Evolutionary conservation across 2,113 vertebrate species (phyloP), one percentile per base, ranked within the genome.

Genomic region (Patagioenas fasciata): DNA sequence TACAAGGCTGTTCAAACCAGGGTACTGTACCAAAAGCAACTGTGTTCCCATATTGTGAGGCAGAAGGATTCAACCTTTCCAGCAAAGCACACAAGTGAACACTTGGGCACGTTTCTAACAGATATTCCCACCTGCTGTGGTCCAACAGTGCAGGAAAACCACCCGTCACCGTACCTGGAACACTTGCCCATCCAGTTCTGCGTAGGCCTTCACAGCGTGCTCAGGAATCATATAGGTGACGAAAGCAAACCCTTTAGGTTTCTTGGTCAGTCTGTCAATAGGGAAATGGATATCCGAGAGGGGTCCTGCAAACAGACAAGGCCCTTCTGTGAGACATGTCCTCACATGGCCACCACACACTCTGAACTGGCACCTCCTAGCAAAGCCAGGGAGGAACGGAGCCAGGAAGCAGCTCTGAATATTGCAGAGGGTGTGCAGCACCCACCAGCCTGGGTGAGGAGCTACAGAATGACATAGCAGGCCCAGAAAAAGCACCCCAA

Each of bases 161-260:
- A 31, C 2, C 21, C 21, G 69, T 4, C n/a, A 26, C 64, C 4
- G 4, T 97, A 99, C 99, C 99, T 99, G 99, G 97, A 99, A 99
- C 78, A 99, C 97, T 44, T 99, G 99, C 31, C 99, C 99, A 1
- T 99, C 99, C 64, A 99, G 93, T 60, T 98, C 98, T 1, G 98
- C 96, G 1, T 99, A 98, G 78, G 99, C 99, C 40, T 98, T 98
- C 84, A 99, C 98, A 0, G 99, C 99, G 0, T 99, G 99, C 96
- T 99, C 99, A 0, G 99, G 99, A 34, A 99, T 99, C 98, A 99
- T 99, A 96, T 99, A 99, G 19, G 99, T 99, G 81, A 99, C 15
- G 19, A 99, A 99, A 40, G 99, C 99, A 77, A 99, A 99, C 21
- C 99, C 99, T 94, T 99, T 99, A n/a, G 99, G 98, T 36, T 98